A percentile compares a stretch with the other conserved stretches of the same genome.
phyloP scores from a whole-genome alignment of 2,888 invertebrate species.

The Troides helena region DNA sequence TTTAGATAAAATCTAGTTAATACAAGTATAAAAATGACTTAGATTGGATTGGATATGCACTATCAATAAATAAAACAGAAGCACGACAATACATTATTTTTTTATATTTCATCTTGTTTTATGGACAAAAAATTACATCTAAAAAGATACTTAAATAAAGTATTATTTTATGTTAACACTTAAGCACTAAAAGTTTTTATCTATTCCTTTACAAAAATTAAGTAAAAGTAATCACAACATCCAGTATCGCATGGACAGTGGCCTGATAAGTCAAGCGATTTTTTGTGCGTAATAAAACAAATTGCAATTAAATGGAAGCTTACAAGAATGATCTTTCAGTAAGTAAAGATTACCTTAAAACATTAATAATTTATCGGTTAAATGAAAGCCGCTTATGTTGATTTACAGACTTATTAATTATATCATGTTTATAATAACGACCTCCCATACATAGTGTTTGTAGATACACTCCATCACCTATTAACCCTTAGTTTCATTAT shows the following conservation, averaged over 20 bases:
- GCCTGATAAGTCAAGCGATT: conserved; percentile 16
- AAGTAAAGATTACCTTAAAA: conserved; percentile 8
- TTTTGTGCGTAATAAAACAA: conserved; percentile 1
- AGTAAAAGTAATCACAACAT: conserved; percentile 23
- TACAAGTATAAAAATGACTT: too few species aligned
- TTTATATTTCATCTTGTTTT: too few species aligned
- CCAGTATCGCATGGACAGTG: conserved; percentile 18
- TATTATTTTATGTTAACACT: too few species aligned
- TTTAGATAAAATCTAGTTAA: too few species aligned
- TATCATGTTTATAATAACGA: conserved; percentile 17
- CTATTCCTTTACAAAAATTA: conserved; percentile 23
- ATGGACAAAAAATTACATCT: too few species aligned
- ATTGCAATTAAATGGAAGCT: conserved; percentile 27
- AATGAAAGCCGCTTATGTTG: conserved; percentile 17
- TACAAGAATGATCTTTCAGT: conserved; percentile 31
- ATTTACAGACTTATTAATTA: conserved; percentile 4
- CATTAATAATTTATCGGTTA: conserved; percentile 5
- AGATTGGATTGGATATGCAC: too few species aligned
- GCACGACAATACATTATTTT: too few species aligned
- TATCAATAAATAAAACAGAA: too few species aligned
- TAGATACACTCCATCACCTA: conserved; percentile 24
- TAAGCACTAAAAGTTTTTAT: background rate
- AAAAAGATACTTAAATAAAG: too few species aligned
- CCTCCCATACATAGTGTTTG: conserved; percentile 18
- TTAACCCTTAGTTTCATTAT: conserved; percentile 24